These are phyloP conservation scores for Gavia stellata DNA, from an alignment of 2,113 vertebrate species.

Conservation along the genomic window DNA sequence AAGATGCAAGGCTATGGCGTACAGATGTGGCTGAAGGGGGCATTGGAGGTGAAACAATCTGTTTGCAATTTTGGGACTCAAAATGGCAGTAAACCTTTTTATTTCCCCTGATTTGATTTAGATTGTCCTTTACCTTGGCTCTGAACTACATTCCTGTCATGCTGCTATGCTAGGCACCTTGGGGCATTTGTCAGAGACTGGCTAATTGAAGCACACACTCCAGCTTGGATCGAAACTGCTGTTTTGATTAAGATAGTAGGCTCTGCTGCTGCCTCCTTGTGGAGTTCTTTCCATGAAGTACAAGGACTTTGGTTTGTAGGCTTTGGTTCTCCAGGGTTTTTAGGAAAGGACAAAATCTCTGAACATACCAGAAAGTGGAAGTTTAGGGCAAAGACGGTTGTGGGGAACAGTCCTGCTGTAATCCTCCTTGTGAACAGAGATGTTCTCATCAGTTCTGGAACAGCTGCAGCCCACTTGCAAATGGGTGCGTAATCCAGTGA, in stretches of 20 bases:
- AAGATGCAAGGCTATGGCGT: not conserved
- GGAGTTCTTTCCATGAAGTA: not conserved
- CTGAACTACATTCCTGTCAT: not conserved
- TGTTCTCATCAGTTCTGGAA: not conserved
- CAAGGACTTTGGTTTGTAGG: not conserved
- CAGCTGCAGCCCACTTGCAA: not conserved
- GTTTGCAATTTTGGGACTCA: not conserved
- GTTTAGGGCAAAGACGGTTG: not conserved
- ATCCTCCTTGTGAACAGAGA: not conserved
- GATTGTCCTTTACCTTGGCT: constrained; percentile 9
- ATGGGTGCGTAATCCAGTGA: not conserved
- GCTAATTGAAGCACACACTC: not conserved
- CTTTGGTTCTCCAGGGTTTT: not conserved
- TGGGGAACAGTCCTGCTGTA: not conserved
- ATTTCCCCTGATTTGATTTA: constrained; percentile 14
- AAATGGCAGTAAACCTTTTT: constrained; percentile 24
- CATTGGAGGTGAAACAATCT: not conserved
- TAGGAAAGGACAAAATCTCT: not conserved
- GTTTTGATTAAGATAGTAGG: not conserved
- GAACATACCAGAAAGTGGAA: not conserved
- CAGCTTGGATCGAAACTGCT: not conserved
- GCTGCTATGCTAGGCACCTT: not conserved
- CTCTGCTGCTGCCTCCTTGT: not conserved
- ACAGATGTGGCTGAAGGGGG: not conserved
- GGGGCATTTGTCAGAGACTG: not conserved